Evolutionary conservation across 1,140 invertebrate genomes (phyloP).

Genomic region (Helicoverpa zea): DNA sequence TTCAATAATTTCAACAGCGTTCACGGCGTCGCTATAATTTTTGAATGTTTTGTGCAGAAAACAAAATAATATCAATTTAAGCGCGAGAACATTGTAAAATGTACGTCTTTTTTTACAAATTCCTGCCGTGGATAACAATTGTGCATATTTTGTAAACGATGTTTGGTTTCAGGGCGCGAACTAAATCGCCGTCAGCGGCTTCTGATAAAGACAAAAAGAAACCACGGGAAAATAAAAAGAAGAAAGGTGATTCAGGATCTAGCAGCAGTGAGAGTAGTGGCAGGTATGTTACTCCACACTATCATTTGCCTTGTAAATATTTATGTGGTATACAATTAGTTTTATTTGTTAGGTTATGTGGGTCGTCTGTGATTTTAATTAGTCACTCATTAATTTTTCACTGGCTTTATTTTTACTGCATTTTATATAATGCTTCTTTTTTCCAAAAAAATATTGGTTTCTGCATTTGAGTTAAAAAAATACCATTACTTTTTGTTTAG

Average conservation of each 20-base stretch:
- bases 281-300: constrained; percentile 85
- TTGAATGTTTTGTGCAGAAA: constrained; percentile 2
- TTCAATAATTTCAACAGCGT: background rate
- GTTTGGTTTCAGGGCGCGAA: constrained; percentile 87
- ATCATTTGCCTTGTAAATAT: background rate
- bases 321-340: background rate
- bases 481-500: too few species aligned
- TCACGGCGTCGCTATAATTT: constrained; percentile 14
- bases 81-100: background rate
- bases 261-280: constrained; percentile 92
- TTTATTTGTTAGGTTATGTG: constrained; percentile 14
- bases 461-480: too few species aligned
- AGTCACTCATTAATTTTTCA: background rate
- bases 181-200: constrained; percentile 88
- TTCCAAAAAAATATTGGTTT: background rate
- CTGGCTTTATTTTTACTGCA: too few species aligned
- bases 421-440: too few species aligned
- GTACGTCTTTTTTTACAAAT: background rate
- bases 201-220: constrained; percentile 92
- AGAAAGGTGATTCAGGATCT: constrained; percentile 89
- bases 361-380: background rate
- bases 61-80: background rate
- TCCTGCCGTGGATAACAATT: too few species aligned
- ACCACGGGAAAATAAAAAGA: constrained; percentile 89
- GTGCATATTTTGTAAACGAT: background rate